phyloP scores from a whole-genome alignment of 2,797 vertebrate genomes.

The Rhinophrynus dorsalis region DNA sequence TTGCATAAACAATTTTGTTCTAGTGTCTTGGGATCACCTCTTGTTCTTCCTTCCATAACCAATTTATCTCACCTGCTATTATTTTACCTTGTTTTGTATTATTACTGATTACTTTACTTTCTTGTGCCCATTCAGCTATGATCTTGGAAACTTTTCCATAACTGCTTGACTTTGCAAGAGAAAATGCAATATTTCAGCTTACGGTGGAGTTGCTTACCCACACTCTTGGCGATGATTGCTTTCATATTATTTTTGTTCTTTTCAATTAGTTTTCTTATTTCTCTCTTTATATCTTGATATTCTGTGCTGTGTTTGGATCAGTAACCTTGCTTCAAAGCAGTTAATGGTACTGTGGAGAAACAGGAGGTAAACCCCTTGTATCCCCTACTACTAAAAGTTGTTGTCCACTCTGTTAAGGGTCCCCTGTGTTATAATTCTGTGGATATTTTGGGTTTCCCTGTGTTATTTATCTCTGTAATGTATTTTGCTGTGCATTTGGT shows the following conservation, averaged over 20 bases:
- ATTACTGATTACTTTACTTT: too few species aligned
- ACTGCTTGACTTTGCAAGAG: neutral
- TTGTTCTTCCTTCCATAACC: neutral
- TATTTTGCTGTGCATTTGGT: too few species aligned
- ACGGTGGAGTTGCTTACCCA: slow-evolving; percentile 1
- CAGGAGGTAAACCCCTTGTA: too few species aligned
- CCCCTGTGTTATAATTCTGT: too few species aligned
- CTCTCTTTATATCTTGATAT: neutral
- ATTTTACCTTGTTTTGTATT: slow-evolving; percentile 5
- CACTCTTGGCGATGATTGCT: neutral
- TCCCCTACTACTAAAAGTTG: too few species aligned
- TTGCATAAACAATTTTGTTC: neutral
- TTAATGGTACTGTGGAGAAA: too few species aligned
- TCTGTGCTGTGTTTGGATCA: neutral
- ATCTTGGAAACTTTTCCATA: neutral
- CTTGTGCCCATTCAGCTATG: neutral
- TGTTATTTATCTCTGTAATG: too few species aligned
- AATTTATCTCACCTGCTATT: slow-evolving; percentile 2
- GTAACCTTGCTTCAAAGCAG: slow-evolving; percentile 7
- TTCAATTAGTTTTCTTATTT: slow-evolving; percentile 24
- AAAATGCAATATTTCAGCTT: neutral
- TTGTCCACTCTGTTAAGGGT: too few species aligned
- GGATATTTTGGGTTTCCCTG: too few species aligned
- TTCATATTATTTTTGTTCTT: neutral
- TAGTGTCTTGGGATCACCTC: neutral